Evolutionary conservation across 2,113 vertebrate species (phyloP).

Genomic region (Mellivora capensis): DNA sequence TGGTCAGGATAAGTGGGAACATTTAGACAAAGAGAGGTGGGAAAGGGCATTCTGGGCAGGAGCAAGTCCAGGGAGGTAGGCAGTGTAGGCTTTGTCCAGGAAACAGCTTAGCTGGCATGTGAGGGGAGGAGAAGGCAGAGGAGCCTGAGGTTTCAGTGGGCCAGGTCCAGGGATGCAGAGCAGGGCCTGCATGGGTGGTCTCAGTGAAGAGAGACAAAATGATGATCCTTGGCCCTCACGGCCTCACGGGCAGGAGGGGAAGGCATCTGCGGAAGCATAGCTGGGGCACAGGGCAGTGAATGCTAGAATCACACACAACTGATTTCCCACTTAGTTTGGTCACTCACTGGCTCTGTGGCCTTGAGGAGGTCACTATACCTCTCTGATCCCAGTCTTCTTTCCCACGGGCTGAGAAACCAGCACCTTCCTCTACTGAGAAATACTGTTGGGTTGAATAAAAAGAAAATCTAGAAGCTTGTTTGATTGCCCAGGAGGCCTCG

Average conservation of each 20-base stretch:
- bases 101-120: background rate
- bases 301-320: background rate
- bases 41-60: background rate
- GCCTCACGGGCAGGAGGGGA: background rate
- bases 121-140: background rate
- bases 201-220: background rate
- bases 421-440: background rate
- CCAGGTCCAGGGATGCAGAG: background rate
- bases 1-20: background rate
- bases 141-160: background rate
- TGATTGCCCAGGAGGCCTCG: background rate
- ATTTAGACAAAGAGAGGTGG: background rate
- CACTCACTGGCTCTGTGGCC: background rate
- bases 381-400: background rate
- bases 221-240: too few species aligned
- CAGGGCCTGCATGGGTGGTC: too few species aligned
- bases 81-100: background rate
- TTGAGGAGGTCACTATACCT: background rate
- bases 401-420: background rate
- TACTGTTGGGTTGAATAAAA: background rate
- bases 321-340: background rate
- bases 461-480: background rate
- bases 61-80: background rate
- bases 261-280: background rate
- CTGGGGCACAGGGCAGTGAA: background rate